Evolutionary conservation across 2,797 vertebrate species (phyloP).

Genomic region (Pogoniulus pusillus): DNA sequence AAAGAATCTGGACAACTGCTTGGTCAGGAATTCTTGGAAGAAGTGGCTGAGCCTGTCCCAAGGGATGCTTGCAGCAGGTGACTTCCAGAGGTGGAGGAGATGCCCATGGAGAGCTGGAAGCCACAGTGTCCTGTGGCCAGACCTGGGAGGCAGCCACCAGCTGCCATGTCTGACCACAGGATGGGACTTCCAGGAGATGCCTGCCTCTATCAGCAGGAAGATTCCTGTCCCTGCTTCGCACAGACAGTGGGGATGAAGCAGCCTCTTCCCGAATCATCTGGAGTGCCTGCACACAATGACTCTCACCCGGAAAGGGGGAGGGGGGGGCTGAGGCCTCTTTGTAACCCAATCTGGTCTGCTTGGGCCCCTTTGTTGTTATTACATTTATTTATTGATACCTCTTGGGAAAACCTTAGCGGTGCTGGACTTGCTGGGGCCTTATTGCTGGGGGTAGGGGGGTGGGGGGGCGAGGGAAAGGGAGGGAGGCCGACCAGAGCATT

Average conservation of each 20-base stretch:
- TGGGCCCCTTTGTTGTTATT: constrained; percentile 68
- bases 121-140: rapidly evolving
- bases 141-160: not conserved
- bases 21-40: not conserved
- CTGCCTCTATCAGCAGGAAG: not conserved
- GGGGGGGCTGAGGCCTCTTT: constrained; percentile 32
- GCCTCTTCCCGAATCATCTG: not conserved
- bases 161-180: no score
- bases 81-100: not conserved
- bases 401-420: constrained; percentile 36
- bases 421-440: constrained; percentile 19
- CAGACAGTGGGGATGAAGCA: not conserved
- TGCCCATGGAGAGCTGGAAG: not conserved
- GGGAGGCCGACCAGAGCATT: not conserved
- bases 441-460: constrained; percentile 23
- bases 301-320: constrained; percentile 23
- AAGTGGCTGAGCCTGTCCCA: not conserved
- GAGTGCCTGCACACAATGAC: not conserved
- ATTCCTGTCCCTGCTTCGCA: rapidly evolving
- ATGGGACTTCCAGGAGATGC: not conserved
- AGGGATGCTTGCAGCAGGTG: not conserved
- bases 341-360: constrained; percentile 61
- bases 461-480: not conserved
- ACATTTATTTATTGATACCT: constrained; percentile 63
- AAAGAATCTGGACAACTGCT: not conserved